Conservation (phyloP, 2,888 invertebrate genomes). For the Clanis bilineata region DNA sequence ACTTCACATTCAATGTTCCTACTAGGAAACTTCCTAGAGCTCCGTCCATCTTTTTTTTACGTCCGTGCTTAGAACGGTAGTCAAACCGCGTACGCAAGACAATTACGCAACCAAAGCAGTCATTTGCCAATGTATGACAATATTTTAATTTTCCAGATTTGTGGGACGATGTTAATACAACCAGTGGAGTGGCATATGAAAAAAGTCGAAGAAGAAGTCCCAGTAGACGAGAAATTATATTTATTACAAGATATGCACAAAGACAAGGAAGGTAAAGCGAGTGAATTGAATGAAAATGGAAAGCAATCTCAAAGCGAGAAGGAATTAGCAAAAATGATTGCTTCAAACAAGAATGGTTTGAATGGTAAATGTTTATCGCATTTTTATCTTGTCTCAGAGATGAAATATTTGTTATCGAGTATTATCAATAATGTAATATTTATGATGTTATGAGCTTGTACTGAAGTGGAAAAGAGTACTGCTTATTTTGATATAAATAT, state of each 20-base stretch:
- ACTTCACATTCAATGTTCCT: too few species aligned
- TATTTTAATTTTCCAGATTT: slow-evolving; percentile 59
- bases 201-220: slow-evolving; percentile 60
- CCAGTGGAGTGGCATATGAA: slow-evolving; percentile 83
- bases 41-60: too few species aligned
- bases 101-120: too few species aligned
- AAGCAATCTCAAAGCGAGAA: slow-evolving; percentile 45
- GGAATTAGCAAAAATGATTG: slow-evolving; percentile 42
- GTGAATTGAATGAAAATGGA: slow-evolving; percentile 28
- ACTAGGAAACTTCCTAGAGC: too few species aligned
- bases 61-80: too few species aligned
- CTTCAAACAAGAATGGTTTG: slow-evolving; percentile 39
- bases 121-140: too few species aligned
- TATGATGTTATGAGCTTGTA: neutral
- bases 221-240: slow-evolving; percentile 61
- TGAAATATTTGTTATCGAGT: neutral
- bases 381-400: neutral
- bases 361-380: slow-evolving; percentile 42
- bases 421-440: neutral
- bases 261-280: slow-evolving; percentile 39
- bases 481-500: too few species aligned
- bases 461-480: too few species aligned
- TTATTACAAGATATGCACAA: slow-evolving; percentile 58
- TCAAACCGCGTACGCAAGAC: too few species aligned
- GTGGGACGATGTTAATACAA: slow-evolving; percentile 81